A percentile compares a stretch with the other conserved stretches of the same genome.
phyloP scores from a whole-genome alignment of 2,797 vertebrate species.

The Hypotaenidia philippensis region DNA sequence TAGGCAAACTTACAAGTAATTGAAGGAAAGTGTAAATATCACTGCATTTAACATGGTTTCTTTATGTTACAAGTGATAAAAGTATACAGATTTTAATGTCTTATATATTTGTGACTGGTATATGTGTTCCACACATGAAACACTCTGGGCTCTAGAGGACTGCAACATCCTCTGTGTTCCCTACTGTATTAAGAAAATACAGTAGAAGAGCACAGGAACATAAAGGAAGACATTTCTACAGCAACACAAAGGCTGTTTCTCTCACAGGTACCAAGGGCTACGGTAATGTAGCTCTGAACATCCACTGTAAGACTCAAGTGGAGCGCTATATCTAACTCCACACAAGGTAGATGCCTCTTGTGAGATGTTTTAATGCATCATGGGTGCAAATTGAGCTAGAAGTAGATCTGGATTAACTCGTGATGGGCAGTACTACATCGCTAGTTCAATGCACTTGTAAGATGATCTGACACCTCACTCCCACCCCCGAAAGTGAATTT shows the following conservation, averaged over 20 bases:
- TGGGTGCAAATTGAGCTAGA: neutral
- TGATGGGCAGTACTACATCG: neutral
- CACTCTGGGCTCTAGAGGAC: neutral
- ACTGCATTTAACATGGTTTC: neutral
- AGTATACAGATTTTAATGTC: neutral
- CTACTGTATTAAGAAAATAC: neutral
- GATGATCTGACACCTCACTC: neutral
- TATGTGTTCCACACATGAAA: neutral
- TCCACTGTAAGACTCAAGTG: neutral
- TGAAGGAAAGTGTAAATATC: slow-evolving; percentile 46
- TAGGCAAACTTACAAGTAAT: slow-evolving; percentile 18
- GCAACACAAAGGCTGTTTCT: neutral
- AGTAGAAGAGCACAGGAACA: neutral
- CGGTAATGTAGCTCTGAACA: neutral
- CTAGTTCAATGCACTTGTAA: neutral
- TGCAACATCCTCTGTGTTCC: neutral
- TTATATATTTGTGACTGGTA: neutral
- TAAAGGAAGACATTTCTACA: neutral
- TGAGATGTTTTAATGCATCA: neutral
- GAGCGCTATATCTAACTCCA: neutral
- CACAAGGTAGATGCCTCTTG: neutral
- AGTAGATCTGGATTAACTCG: neutral
- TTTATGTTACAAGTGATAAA: neutral
- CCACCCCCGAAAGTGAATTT: accelerated
- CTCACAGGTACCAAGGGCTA: neutral